Percentiles rank a stretch among this genome's conserved stretches.
phyloP scores from a whole-genome alignment of 2,888 invertebrate genomes.

The Cerastis leucographa region DNA sequence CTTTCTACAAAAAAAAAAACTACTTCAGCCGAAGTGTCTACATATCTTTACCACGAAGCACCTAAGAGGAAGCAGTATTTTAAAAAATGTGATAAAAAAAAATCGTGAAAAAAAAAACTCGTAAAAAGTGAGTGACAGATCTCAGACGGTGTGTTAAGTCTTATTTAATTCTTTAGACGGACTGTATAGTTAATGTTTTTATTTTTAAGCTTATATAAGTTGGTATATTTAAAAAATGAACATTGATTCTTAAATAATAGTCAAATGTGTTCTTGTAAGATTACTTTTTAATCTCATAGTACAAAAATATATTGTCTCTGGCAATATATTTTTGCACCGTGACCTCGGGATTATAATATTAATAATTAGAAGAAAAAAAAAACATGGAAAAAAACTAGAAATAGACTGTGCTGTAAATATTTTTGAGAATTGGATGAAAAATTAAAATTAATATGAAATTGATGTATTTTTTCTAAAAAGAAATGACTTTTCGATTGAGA shows the following conservation, averaged over 20 bases:
- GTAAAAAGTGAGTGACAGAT: slow-evolving; percentile 90
- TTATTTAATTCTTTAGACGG: slow-evolving; percentile 85
- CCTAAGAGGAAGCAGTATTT: slow-evolving; percentile 84
- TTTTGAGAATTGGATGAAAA: slow-evolving; percentile 72
- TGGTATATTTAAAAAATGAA: slow-evolving; percentile 66
- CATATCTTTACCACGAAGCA: slow-evolving; percentile 75
- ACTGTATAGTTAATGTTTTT: slow-evolving; percentile 71
- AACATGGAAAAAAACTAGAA: slow-evolving; percentile 71
- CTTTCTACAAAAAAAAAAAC: slow-evolving; percentile 54
- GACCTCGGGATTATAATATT: slow-evolving; percentile 59
- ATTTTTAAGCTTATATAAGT: slow-evolving; percentile 72
- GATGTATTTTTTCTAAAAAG: slow-evolving; percentile 81
- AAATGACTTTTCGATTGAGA: slow-evolving; percentile 73
- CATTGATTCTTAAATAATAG: slow-evolving; percentile 71
- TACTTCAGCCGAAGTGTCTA: slow-evolving; percentile 64
- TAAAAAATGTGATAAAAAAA: slow-evolving; percentile 88
- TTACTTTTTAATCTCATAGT: slow-evolving; percentile 53
- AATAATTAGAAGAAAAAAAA: slow-evolving; percentile 66
- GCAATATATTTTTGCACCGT: slow-evolving; percentile 58
- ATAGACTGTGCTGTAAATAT: slow-evolving; percentile 82
- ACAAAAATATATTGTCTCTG: slow-evolving; percentile 45
- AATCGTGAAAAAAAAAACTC: slow-evolving; percentile 84
- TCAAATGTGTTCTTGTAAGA: slow-evolving; percentile 78
- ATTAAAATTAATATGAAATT: slow-evolving; percentile 69
- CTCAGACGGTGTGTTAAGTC: slow-evolving; percentile 85